Evolutionary conservation across 92 coral and sea anemone genomes (phyloP), one percentile per base, ranked within the genome.

Genomic region (Scolanthus callimorphus): DNA sequence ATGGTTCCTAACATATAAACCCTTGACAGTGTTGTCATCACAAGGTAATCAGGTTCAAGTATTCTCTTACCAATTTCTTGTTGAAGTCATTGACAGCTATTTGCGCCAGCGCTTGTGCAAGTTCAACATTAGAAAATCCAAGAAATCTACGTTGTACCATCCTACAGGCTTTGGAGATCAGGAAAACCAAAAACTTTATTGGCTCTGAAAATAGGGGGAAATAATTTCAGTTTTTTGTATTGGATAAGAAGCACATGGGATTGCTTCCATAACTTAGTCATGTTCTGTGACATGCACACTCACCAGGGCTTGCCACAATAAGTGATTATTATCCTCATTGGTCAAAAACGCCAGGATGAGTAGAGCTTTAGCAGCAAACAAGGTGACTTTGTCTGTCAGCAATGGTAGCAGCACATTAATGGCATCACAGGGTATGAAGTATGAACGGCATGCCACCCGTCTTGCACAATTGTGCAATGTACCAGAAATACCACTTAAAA

Each of bases 31-130:
- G n/a, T n/a, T n/a, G n/a, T n/a, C n/a, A n/a, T n/a, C n/a, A n/a
- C n/a, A n/a, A n/a, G n/a, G n/a, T n/a, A n/a, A n/a, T n/a, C n/a
- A n/a, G n/a, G n/a, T n/a, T n/a, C n/a, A n/a, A n/a, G n/a, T n/a
- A n/a, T n/a, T n/a, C n/a, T n/a, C 70, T 30, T 60, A 81, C 94
- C 88, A 47, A 69, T 71, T 81, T 81, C 77, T 85, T 85, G 81
- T 85, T 85, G 39, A 29, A 34, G 26, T 85, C 94, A 29, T 85
- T 85, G 54, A 81, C 66, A 24, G 81, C 94, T 38, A 85, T 85
- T 52, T 85, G 94, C 0, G 76, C 70, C 27, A 85, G 76, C 0
- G 88, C 94, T 50, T 85, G 84, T 1, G 86, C 94, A 31, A 85
- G 77, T 43, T 85, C 88, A 25, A 62, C 31, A 17, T 67, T 55